A percentile compares a stretch with the other conserved stretches of the same genome.
phyloP scores from a whole-genome alignment of 2,113 vertebrate species.

The Callospermophilus lateralis region DNA sequence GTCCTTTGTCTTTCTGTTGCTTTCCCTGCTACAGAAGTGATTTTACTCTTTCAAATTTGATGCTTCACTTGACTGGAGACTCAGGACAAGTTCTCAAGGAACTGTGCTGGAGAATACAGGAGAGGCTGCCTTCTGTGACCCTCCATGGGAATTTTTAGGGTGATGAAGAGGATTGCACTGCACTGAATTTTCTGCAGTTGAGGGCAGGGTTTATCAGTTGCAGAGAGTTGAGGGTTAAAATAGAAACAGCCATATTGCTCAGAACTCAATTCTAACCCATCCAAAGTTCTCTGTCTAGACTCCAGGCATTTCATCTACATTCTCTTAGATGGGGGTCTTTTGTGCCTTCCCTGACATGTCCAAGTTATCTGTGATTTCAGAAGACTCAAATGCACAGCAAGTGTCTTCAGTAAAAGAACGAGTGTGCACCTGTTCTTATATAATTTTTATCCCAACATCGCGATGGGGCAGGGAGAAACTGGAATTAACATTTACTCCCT shows the following conservation, averaged over 20 bases:
- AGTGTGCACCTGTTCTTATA: not conserved
- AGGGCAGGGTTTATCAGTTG: not conserved
- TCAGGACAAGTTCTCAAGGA: not conserved
- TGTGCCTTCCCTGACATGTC: not conserved
- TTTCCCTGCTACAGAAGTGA: not conserved
- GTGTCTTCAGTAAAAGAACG: not conserved
- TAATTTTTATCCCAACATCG: not conserved
- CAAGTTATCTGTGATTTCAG: not conserved
- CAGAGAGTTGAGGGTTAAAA: not conserved
- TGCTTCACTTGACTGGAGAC: not conserved
- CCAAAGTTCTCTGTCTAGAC: not conserved
- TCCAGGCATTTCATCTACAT: not conserved
- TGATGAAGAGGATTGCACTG: not conserved
- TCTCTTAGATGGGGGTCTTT: not conserved
- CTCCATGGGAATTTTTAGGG: not conserved
- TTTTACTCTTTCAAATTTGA: conserved; percentile 24
- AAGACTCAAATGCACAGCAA: not conserved
- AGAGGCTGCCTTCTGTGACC: not conserved
- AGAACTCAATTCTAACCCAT: not conserved
- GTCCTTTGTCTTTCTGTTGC: not conserved
- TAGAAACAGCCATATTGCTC: too few species aligned
- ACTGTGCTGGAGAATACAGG: not conserved
- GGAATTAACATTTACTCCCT: not conserved
- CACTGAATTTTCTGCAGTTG: not conserved
- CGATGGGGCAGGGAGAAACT: not conserved